These are phyloP conservation scores for Calliopum simillimum DNA, from an alignment of 2,888 invertebrate species.

Conservation along the genomic window DNA sequence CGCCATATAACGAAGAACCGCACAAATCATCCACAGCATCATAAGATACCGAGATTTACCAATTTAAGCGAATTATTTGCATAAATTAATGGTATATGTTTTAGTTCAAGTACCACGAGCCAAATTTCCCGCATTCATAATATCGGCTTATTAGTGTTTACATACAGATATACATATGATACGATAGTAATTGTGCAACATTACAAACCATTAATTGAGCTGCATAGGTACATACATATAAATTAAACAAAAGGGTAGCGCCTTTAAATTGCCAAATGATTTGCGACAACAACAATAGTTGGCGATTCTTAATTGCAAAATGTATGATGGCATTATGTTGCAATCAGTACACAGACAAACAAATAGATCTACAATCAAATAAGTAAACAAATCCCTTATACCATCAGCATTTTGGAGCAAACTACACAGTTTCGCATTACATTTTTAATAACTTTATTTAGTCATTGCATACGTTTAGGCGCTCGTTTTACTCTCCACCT, in stretches of 20 bases:
- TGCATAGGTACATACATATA: no score
- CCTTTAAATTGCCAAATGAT: not conserved
- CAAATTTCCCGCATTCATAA: no score
- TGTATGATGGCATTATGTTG: not conserved
- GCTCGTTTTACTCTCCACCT: not conserved
- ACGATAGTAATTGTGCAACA: conserved; percentile 19
- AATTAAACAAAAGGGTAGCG: conserved; percentile 12
- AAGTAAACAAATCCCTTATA: no score
- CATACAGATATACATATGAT: no score
- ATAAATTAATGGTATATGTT: no score
- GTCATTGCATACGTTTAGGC: conserved; percentile 20
- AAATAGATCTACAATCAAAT: not conserved
- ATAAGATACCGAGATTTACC: no score
- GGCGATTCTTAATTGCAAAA: not conserved
- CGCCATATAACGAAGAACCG: no score
- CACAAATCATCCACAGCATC: no score
- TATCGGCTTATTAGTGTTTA: no score
- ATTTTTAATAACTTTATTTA: conserved; percentile 24
- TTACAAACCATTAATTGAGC: conserved; percentile 28
- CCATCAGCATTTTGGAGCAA: not conserved
- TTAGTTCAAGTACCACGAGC: no score
- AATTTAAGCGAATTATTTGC: no score
- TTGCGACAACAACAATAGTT: not conserved
- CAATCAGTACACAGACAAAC: not conserved
- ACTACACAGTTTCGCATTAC: not conserved